These are phyloP conservation scores for Spodoptera picta DNA, from an alignment of 2,888 invertebrate species.

Conservation along the genomic window DNA sequence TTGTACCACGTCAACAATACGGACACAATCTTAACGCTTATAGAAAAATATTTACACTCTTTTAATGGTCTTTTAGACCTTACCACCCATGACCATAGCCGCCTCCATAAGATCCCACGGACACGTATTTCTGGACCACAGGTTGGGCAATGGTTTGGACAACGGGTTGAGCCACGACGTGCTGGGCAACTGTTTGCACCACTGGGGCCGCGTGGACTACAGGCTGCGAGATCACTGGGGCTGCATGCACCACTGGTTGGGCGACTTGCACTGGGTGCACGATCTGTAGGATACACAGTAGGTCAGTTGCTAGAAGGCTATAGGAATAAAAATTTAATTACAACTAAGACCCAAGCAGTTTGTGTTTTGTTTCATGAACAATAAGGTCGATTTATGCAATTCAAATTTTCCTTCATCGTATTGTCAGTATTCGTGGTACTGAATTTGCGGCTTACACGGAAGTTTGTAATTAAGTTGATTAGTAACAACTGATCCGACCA, in stretches of 20 bases:
- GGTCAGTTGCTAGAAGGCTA: background rate
- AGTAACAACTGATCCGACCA: conserved; percentile 19
- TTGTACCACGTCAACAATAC: conserved; percentile 73
- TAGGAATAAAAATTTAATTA: too few species aligned
- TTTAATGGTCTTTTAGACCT: conserved; percentile 19
- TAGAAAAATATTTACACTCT: conserved; percentile 66
- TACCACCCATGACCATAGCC: conserved; percentile 81
- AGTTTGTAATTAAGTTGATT: conserved; percentile 36
- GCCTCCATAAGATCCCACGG: conserved; percentile 59
- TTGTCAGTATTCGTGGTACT: too few species aligned
- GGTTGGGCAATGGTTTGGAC: conserved; percentile 56
- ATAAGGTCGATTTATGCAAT: too few species aligned
- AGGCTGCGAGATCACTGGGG: conserved; percentile 50
- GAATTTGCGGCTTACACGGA: conserved; percentile 27
- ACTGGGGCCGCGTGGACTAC: conserved; percentile 54
- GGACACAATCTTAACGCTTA: conserved; percentile 82
- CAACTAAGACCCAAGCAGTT: too few species aligned
- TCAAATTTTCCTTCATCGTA: too few species aligned
- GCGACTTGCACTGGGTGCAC: conserved; percentile 67
- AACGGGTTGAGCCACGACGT: conserved; percentile 68
- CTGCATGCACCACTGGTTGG: conserved; percentile 56
- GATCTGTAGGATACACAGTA: conserved; percentile 54
- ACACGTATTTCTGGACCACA: conserved; percentile 66
- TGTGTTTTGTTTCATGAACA: too few species aligned
- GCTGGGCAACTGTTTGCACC: conserved; percentile 58